Percentiles rank a stretch among this genome's conserved stretches.
Conservation (phyloP, 2,113 vertebrate species). For the Pseudorectes ferrugineus region DNA sequence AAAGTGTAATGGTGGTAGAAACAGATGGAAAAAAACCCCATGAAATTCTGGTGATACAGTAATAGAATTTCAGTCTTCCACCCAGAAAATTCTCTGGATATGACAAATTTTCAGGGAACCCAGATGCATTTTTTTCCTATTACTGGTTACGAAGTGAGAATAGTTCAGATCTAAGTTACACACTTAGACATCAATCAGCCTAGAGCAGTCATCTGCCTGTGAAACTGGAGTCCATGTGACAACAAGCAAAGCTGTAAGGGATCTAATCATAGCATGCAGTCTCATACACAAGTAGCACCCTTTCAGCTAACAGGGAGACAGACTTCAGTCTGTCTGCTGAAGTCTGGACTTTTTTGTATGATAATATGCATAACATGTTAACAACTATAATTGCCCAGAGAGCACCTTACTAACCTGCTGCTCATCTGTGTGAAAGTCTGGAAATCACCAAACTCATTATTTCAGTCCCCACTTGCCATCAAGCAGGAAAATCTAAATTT, state of each 20-base stretch:
- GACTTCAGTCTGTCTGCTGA: background rate
- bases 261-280: background rate
- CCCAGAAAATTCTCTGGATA: background rate
- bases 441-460: background rate
- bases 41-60: background rate
- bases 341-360: background rate
- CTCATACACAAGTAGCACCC: background rate
- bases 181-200: background rate
- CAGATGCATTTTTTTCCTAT: background rate
- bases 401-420: background rate
- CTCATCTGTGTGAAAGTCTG: background rate
- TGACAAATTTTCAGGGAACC: rapidly evolving
- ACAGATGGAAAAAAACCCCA: rapidly evolving
- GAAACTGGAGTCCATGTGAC: rapidly evolving
- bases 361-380: background rate
- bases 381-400: background rate
- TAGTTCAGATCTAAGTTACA: background rate
- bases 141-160: background rate
- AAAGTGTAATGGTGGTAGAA: background rate
- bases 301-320: background rate
- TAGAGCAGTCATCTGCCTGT: rapidly evolving
- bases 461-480: background rate
- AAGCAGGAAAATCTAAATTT: background rate
- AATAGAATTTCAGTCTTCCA: background rate
- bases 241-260: background rate